Evolutionary conservation across 2,888 invertebrate genomes (phyloP).

Genomic region (Chalcosyrphus nemorum): DNA sequence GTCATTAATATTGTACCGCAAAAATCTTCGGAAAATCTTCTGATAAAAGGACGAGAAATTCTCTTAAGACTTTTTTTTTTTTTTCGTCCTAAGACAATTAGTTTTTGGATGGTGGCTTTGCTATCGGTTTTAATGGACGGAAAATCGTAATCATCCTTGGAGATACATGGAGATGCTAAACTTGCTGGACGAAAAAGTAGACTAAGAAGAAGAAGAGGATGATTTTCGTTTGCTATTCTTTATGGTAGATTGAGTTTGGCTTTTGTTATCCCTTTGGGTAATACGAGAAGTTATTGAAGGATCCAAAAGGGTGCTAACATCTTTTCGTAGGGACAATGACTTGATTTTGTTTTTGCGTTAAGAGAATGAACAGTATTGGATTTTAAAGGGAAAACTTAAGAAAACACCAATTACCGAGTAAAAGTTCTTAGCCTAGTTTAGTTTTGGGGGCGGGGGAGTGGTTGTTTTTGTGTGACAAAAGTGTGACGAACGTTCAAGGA

Average conservation of each 20-base stretch:
- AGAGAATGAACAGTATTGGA: constrained; percentile 4
- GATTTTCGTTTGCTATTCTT: background rate
- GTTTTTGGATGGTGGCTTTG: constrained; percentile 21
- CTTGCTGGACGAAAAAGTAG: constrained; percentile 22
- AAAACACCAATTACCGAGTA: constrained; percentile 22
- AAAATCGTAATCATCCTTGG: constrained; percentile 48
- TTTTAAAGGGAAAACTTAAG: constrained; percentile 15
- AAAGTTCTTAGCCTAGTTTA: constrained; percentile 12
- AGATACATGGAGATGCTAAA: constrained; percentile 15
- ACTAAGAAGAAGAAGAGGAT: no score
- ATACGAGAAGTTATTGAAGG: constrained; percentile 55
- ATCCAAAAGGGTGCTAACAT: constrained; percentile 34
- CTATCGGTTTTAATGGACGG: constrained; percentile 48
- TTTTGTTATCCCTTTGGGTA: constrained; percentile 37
- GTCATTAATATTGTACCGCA: constrained; percentile 61
- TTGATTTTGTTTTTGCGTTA: constrained; percentile 48
- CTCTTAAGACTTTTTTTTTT: no score
- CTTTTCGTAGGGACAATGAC: constrained; percentile 16
- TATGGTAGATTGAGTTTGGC: constrained; percentile 55
- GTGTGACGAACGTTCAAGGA: background rate
- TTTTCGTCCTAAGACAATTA: constrained; percentile 37
- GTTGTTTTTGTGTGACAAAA: background rate
- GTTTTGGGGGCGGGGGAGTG: background rate
- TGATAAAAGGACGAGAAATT: background rate
- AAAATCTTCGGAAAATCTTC: constrained; percentile 45